These are phyloP conservation scores for Anableps anableps DNA, from an alignment of 2,797 vertebrate species.

Conservation along the genomic window DNA sequence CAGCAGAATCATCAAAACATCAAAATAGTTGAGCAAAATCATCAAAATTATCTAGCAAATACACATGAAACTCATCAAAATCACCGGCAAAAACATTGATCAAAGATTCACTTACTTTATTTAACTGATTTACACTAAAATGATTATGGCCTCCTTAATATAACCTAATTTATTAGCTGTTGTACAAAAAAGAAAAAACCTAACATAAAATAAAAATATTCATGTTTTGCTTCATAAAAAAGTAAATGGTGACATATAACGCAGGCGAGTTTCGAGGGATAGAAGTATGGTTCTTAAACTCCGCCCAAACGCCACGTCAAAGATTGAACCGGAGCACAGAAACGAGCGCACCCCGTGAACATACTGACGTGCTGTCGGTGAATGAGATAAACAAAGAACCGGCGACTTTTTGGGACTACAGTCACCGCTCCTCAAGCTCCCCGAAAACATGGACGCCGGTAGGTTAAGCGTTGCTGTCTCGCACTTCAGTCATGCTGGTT, in stretches of 20 bases:
- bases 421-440: conserved; percentile 32
- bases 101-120: too few species aligned
- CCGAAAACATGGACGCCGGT: conserved; percentile 79
- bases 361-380: conserved; percentile 62
- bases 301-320: conserved; percentile 65
- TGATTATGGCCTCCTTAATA: too few species aligned
- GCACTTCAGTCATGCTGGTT: not conserved
- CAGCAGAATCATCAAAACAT: too few species aligned
- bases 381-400: conserved; percentile 81
- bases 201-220: not conserved
- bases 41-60: too few species aligned
- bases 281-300: conserved; percentile 20
- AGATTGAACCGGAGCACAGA: not conserved
- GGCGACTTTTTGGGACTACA: conserved; percentile 61
- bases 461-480: conserved; percentile 34
- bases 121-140: too few species aligned
- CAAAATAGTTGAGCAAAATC: too few species aligned
- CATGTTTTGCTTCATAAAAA: not conserved
- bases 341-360: conserved; percentile 55
- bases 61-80: too few species aligned
- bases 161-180: not conserved
- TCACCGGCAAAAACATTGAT: too few species aligned
- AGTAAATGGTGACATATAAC: not conserved
- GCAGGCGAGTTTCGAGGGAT: not conserved
- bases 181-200: not conserved